A percentile compares a stretch with the other conserved stretches of the same genome.
phyloP scores from a whole-genome alignment of 2,888 invertebrate species.

The Gerosis bhagava region DNA sequence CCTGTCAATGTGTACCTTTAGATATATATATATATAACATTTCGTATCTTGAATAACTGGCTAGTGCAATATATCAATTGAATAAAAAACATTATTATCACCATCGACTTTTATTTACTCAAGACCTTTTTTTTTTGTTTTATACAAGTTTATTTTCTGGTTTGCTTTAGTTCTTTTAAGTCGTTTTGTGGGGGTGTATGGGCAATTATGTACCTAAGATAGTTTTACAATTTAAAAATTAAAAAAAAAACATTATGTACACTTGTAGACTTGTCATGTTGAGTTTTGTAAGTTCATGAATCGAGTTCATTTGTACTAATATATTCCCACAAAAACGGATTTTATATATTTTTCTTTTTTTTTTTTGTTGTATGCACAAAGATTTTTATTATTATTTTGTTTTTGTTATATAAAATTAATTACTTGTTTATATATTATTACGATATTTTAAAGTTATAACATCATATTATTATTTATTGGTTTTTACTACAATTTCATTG shows the following conservation, averaged over 20 bases:
- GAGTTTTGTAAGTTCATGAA: slow-evolving; percentile 26
- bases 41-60: slow-evolving; percentile 43
- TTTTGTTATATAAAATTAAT: no score
- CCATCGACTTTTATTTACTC: slow-evolving; percentile 73
- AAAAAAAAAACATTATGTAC: slow-evolving; percentile 12
- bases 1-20: slow-evolving; percentile 66
- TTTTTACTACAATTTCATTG: no score
- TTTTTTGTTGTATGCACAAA: slow-evolving; percentile 41
- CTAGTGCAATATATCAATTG: slow-evolving; percentile 64
- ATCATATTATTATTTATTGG: no score
- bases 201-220: slow-evolving; percentile 56
- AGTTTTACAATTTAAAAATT: slow-evolving; percentile 12
- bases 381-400: slow-evolving; percentile 27
- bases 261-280: slow-evolving; percentile 21
- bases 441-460: no score
- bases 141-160: slow-evolving; percentile 59
- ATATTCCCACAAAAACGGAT: slow-evolving; percentile 76
- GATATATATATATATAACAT: slow-evolving; percentile 55
- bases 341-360: slow-evolving; percentile 40
- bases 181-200: slow-evolving; percentile 81
- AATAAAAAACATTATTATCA: slow-evolving; percentile 71
- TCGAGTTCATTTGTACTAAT: slow-evolving; percentile 51
- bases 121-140: slow-evolving; percentile 65
- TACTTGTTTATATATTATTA: no score
- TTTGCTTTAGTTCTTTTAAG: slow-evolving; percentile 55